Conservation (phyloP, 2,797 vertebrate species). For the Macroramphosus scolopax region DNA sequence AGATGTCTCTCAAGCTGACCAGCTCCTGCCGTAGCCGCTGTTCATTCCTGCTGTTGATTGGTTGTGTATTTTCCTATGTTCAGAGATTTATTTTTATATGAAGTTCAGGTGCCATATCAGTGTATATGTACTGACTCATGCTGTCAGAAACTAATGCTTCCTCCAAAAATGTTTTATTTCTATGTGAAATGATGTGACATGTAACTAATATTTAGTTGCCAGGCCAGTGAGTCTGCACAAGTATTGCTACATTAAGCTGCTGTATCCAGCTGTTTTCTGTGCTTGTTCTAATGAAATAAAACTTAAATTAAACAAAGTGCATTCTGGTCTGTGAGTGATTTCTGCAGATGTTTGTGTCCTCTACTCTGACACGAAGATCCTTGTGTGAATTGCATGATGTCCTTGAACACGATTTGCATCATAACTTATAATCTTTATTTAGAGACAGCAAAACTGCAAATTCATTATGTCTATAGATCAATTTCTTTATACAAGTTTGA, state of each 20-base stretch:
- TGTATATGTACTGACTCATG: conserved; percentile 81
- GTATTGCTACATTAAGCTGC: conserved; percentile 69
- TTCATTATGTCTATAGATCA: conserved; percentile 7
- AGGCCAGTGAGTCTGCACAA: conserved; percentile 81
- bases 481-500: background rate
- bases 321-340: background rate
- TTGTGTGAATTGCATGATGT: no score
- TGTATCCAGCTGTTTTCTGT: conserved; percentile 27
- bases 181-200: conserved; percentile 69
- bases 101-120: conserved; percentile 81
- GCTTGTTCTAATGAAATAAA: conserved; percentile 54
- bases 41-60: conserved; percentile 38
- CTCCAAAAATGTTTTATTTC: conserved; percentile 61
- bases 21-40: background rate
- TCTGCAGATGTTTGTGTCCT: background rate
- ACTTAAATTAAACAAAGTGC: conserved; percentile 13
- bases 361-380: no score
- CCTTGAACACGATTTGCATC: background rate
- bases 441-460: conserved; percentile 6
- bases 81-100: conserved; percentile 76
- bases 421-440: conserved; percentile 43
- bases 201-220: conserved; percentile 85
- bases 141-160: conserved; percentile 57
- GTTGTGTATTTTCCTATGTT: conserved; percentile 51
- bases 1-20: background rate